Conservation (phyloP, 2,888 invertebrate species). For the Sesia apiformis region DNA sequence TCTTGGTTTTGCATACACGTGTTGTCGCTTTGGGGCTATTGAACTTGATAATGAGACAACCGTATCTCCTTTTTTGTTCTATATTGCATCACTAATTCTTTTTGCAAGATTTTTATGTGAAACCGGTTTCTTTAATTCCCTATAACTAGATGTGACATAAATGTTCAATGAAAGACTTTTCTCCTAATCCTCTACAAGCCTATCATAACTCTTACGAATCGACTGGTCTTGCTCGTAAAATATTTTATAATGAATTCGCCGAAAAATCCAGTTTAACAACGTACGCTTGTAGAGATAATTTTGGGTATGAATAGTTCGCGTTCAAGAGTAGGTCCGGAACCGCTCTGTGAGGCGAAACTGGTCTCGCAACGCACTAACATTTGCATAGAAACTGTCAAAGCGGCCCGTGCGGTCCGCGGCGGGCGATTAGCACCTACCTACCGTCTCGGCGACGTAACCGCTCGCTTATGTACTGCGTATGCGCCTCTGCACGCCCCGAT, state of each 20-base stretch:
- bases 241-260: conserved; percentile 24
- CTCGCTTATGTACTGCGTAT: conserved; percentile 4
- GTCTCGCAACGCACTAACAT: conserved; percentile 66
- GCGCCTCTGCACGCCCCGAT: not conserved
- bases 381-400: conserved; percentile 73
- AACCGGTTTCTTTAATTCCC: not conserved
- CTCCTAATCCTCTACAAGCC: not conserved
- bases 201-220: not conserved
- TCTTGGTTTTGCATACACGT: conserved; percentile 69
- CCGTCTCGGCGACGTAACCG: conserved; percentile 2
- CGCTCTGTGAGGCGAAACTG: conserved; percentile 57
- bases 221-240: not conserved
- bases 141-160: not conserved
- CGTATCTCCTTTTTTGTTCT: conserved; percentile 55
- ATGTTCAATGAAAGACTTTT: not conserved
- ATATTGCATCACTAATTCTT: conserved; percentile 56
- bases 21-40: conserved; percentile 65
- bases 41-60: conserved; percentile 71
- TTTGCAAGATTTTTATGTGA: not conserved
- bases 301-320: conserved; percentile 53
- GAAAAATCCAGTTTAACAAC: conserved; percentile 44
- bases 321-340: conserved; percentile 62
- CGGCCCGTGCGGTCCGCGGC: conserved; percentile 47
- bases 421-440: conserved; percentile 57
- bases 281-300: conserved; percentile 37